Base-by-base conservation (phyloP, 2,888 invertebrate species). In the Ischnus inquisitorius region DNA sequence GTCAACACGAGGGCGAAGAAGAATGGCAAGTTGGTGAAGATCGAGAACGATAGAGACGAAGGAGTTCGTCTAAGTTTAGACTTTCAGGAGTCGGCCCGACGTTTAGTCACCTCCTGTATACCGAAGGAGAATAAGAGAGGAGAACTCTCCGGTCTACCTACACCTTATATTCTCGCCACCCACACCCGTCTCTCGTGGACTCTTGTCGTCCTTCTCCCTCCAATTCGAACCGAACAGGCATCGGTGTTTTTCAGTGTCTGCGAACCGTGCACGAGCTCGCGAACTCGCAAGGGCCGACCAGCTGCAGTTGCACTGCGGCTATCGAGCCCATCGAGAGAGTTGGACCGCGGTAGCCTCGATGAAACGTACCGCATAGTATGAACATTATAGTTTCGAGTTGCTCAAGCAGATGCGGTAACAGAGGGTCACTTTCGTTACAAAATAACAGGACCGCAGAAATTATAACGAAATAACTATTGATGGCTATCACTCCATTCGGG, bases 61-160 rank as follows among this genome's bases (percentile, higher is more conserved):
- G 19, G 54, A 64, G 68, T 81, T 46, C 74, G 62, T 79, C 85
- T 82, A 79, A 83, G 71, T 83, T 85, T 85, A 79, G 81, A 83
- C 76, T 82, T 67, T 64, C 57, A 67, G 64, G 51, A 67, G 82
- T 72, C 60, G 14, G 72, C 41, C 71, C 65, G 77, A 46, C 71
- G 76, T 82, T 77, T 77, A 82, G 82, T 67, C 82, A 71, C 46
- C 69, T 64, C 54, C 46, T 57, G 46, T 74, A 14, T 51, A 34
- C 34, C 28, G 5, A 65, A 60, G 68, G 62, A 64, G 28, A 25
- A 28, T 19, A 67, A 25, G 3, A 51, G 67, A 19, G 19, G 46
- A 43, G 43, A 25, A 62, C 62, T 78, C 54, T 54, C 19, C 10
- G 19, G 54, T 57, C 74, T 51, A 57, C 82, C 79, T 79, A 83